Conservation (phyloP, 2,797 vertebrate genomes). For the Sylvilagus floridanus region DNA sequence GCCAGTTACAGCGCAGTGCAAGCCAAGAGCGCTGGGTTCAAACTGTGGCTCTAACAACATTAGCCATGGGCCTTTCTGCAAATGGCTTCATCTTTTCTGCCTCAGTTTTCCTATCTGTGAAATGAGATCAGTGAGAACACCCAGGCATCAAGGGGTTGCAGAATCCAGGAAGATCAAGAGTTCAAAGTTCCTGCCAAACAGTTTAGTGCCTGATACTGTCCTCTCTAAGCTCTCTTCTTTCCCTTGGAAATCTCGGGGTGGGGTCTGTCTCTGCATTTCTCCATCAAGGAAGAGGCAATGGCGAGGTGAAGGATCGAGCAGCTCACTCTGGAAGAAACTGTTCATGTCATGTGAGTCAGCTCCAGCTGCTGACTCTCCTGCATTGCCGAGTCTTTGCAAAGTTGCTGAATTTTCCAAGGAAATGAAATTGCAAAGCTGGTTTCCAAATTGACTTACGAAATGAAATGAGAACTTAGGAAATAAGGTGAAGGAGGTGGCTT, state of each 20-base stretch:
- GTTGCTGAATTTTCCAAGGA: not conserved
- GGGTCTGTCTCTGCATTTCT: not conserved
- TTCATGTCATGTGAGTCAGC: too few species aligned
- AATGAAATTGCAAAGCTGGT: not conserved
- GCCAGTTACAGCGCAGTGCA: not conserved
- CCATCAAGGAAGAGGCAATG: not conserved
- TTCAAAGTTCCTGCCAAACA: not conserved
- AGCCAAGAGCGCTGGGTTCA: not conserved
- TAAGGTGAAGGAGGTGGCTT: not conserved
- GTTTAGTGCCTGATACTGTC: not conserved
- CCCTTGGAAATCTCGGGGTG: not conserved
- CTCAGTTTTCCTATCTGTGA: not conserved
- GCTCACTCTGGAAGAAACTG: not conserved
- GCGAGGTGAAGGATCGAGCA: not conserved
- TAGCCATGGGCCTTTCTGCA: not conserved
- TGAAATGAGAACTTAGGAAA: not conserved
- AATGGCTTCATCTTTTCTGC: not conserved
- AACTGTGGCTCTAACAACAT: fast-evolving
- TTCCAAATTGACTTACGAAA: not conserved
- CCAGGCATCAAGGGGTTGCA: not conserved
- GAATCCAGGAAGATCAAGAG: not conserved
- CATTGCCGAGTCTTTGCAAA: not conserved
- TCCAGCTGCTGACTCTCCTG: not conserved
- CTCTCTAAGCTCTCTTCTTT: not conserved
- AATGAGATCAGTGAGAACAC: not conserved